Percentiles rank a stretch among this genome's conserved stretches.
Conservation (phyloP, 1,140 invertebrate species). For the Tetragonula clypearis region DNA sequence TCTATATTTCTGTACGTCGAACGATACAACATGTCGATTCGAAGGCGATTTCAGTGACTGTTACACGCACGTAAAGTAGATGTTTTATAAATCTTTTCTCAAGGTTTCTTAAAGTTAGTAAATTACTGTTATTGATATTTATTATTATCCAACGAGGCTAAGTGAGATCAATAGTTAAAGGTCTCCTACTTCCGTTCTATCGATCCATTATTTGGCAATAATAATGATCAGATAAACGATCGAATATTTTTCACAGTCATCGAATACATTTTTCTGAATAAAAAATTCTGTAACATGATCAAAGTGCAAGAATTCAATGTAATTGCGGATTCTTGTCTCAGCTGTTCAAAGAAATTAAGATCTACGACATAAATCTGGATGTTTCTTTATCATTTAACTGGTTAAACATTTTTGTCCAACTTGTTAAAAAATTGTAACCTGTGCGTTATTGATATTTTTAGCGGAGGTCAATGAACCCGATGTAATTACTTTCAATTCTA, state of each 20-base stretch:
- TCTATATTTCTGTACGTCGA: too few relatives aligned
- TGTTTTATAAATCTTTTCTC: background rate
- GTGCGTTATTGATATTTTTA: slow-evolving; percentile 9
- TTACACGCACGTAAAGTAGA: background rate
- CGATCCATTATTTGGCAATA: background rate
- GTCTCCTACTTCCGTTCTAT: too few relatives aligned
- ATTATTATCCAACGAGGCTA: background rate
- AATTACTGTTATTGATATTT: background rate
- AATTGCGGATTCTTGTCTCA: background rate
- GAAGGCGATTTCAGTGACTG: background rate
- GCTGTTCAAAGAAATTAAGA: background rate
- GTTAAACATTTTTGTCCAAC: background rate
- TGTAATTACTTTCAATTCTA: slow-evolving; percentile 16
- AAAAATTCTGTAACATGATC: background rate
- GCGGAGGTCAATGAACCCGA: background rate
- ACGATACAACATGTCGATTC: too few relatives aligned
- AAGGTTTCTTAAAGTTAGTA: background rate
- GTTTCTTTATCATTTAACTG: background rate
- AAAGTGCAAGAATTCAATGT: background rate
- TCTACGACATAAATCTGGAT: background rate
- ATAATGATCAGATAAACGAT: background rate
- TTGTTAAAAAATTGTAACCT: too few relatives aligned
- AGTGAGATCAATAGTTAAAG: background rate
- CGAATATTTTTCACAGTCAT: background rate
- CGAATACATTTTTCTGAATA: background rate